Percentiles rank a stretch among this genome's conserved stretches.
phyloP scores from a whole-genome alignment of 1,140 invertebrate genomes.

The Trissolcus basalis region DNA sequence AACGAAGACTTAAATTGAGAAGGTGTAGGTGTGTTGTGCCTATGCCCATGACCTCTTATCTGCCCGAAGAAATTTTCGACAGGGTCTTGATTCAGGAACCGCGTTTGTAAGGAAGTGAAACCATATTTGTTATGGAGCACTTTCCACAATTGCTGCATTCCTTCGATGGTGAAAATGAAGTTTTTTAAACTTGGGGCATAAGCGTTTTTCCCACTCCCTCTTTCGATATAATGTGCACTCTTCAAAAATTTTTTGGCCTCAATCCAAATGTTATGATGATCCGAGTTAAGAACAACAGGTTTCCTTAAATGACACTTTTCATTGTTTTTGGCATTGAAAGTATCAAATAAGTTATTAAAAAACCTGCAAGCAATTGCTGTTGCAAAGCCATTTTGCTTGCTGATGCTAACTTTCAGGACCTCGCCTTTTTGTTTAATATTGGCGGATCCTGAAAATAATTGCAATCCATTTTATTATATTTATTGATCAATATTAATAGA shows the following conservation, averaged over 20 bases:
- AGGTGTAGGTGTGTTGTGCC: neutral
- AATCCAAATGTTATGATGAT: neutral
- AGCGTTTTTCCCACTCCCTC: neutral
- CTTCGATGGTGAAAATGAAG: conserved; percentile 1
- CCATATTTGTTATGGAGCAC: neutral
- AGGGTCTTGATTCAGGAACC: conserved; percentile 9
- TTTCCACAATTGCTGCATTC: conserved; percentile 6
- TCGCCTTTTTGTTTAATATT: neutral
- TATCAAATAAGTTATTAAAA: conserved; percentile 7
- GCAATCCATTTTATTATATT: no score
- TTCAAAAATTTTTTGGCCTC: neutral
- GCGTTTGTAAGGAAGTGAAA: neutral
- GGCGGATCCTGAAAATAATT: neutral
- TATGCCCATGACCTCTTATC: conserved; percentile 5
- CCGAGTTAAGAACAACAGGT: neutral
- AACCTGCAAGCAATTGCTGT: conserved; percentile 1
- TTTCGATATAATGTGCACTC: neutral
- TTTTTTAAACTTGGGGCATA: conserved; percentile 13
- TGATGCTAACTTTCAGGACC: neutral
- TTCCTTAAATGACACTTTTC: neutral
- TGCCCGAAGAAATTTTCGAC: conserved; percentile 15
- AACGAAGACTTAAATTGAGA: neutral
- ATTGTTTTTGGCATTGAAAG: neutral
- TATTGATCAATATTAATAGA: no score
- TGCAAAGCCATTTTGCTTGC: neutral